These are phyloP conservation scores for Plecotus auritus DNA, from an alignment of 2,113 vertebrate genomes.

Conservation along the genomic window DNA sequence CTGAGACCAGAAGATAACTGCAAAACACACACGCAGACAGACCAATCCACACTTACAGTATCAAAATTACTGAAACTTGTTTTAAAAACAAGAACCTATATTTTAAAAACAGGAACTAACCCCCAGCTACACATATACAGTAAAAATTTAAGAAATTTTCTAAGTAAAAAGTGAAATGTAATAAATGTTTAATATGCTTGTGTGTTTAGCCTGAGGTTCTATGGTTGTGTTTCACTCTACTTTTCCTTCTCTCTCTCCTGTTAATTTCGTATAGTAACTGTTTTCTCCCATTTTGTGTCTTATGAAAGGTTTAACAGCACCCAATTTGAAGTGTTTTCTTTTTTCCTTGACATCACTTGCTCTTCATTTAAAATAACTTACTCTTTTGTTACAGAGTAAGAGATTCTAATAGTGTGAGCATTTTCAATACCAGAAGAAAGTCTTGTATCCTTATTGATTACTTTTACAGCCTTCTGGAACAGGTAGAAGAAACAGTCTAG, in stretches of 20 bases:
- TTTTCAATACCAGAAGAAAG: background rate
- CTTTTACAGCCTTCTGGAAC: background rate
- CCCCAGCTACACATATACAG: background rate
- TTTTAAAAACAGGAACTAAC: background rate
- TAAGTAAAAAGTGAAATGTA: background rate
- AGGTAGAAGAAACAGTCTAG: background rate
- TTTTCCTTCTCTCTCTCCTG: background rate
- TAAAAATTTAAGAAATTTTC: background rate
- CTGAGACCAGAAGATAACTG: background rate
- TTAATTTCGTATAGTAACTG: background rate
- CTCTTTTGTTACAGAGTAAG: background rate
- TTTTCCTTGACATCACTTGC: background rate
- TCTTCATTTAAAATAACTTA: conserved; percentile 3
- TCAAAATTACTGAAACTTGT: background rate
- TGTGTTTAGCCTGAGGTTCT: background rate
- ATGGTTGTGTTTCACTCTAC: background rate
- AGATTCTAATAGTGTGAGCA: background rate
- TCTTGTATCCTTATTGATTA: background rate
- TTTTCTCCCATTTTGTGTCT: background rate
- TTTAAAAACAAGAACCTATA: background rate
- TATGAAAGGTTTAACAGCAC: background rate
- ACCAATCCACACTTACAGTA: background rate
- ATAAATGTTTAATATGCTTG: background rate
- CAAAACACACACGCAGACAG: too few species aligned
- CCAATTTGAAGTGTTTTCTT: background rate